These are phyloP conservation scores for Moxostoma hubbsi DNA, from an alignment of 2,797 vertebrate genomes.

Conservation along the genomic window DNA sequence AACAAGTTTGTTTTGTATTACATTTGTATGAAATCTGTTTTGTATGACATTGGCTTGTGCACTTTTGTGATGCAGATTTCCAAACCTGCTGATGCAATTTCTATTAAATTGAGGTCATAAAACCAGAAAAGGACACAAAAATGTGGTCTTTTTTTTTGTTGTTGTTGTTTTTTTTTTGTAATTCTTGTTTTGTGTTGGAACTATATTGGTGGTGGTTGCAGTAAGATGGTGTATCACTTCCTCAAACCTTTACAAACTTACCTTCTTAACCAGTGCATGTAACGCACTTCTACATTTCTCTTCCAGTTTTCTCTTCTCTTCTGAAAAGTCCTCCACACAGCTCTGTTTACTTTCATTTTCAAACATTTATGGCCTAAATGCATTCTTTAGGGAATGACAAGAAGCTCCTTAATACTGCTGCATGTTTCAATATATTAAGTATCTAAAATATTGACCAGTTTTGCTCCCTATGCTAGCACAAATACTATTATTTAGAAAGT, in stretches of 20 bases:
- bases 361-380: not conserved
- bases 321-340: slow-evolving; percentile 34
- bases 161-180: not conserved
- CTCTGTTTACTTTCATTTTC: slow-evolving; percentile 34
- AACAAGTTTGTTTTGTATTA: not conserved
- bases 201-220: slow-evolving; percentile 23
- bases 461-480: too few relatives aligned
- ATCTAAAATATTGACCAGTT: too few relatives aligned
- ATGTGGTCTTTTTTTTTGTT: too few relatives aligned
- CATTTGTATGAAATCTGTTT: not conserved
- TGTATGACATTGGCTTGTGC: not conserved
- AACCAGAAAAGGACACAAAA: too few relatives aligned
- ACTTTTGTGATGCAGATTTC: not conserved
- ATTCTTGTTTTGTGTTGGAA: slow-evolving; percentile 12
- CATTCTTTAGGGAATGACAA: not conserved
- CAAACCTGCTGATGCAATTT: too few relatives aligned
- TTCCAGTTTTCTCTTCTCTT: slow-evolving; percentile 66
- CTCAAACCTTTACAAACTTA: slow-evolving; percentile 43
- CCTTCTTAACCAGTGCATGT: slow-evolving; percentile 46
- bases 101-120: too few relatives aligned
- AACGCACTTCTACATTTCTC: slow-evolving; percentile 64
- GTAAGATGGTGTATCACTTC: slow-evolving; percentile 54
- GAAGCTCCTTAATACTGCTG: not conserved
- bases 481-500: too few relatives aligned
- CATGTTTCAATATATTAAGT: not conserved